Evolutionary conservation across 1,140 invertebrate species (phyloP).

Genomic region (Aphelinus certus): DNA sequence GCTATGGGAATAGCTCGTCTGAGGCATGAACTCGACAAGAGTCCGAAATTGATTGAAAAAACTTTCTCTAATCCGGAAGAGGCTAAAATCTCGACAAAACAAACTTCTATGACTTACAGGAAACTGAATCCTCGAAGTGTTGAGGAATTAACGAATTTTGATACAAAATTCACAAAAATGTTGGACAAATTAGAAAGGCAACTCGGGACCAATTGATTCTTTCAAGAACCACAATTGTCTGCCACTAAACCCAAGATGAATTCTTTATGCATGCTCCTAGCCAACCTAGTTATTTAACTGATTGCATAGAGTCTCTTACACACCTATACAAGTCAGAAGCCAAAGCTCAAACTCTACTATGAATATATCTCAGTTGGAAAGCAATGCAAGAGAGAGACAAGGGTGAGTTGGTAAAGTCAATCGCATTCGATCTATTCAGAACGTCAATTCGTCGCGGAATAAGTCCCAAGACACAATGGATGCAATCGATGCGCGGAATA

Average conservation of each 20-base stretch:
- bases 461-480: too few relatives aligned
- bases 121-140: neutral
- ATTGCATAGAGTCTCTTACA: too few relatives aligned
- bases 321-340: too few relatives aligned
- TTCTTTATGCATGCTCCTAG: too few relatives aligned
- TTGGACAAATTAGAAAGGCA: slow-evolving; percentile 59
- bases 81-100: neutral
- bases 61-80: neutral
- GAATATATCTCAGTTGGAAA: too few relatives aligned
- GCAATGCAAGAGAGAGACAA: too few relatives aligned
- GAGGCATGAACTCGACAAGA: slow-evolving; percentile 23
- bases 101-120: neutral
- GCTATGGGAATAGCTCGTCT: slow-evolving; percentile 30
- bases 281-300: too few relatives aligned
- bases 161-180: slow-evolving; percentile 57
- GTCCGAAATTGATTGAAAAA: slow-evolving; percentile 3
- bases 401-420: too few relatives aligned
- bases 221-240: slow-evolving; percentile 36
- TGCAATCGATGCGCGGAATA: too few relatives aligned
- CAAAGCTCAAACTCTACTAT: too few relatives aligned
- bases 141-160: slow-evolving; percentile 9
- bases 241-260: slow-evolving; percentile 14
- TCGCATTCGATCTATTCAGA: too few relatives aligned
- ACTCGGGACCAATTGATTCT: slow-evolving; percentile 40
- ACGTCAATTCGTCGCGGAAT: too few relatives aligned